A percentile compares a stretch with the other conserved stretches of the same genome.
Conservation (phyloP, 2,888 invertebrate genomes). For the Xanthia togata region DNA sequence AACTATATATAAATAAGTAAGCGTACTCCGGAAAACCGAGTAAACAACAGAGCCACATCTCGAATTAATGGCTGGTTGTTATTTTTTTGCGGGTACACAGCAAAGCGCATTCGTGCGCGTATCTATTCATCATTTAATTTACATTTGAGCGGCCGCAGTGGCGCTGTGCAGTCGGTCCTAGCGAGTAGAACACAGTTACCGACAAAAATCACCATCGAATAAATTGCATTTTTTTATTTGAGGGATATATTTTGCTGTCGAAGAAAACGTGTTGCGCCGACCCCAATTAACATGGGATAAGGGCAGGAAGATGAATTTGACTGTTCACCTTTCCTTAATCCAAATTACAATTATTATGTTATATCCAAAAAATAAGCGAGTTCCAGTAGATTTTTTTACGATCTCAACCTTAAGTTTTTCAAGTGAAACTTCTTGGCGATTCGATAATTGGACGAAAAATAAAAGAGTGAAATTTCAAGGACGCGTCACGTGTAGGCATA, state of each 20-base stretch:
- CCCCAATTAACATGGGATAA: no score
- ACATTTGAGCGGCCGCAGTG: slow-evolving; percentile 82
- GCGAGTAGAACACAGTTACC: slow-evolving; percentile 16
- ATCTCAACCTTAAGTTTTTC: no score
- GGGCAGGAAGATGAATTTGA: no score
- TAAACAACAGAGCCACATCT: slow-evolving; percentile 71
- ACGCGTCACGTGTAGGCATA: not conserved
- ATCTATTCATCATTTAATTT: slow-evolving; percentile 89
- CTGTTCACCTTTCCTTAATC: not conserved
- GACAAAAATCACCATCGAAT: slow-evolving; percentile 18
- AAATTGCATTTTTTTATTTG: not conserved
- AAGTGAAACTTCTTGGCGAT: not conserved
- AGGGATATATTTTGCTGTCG: not conserved
- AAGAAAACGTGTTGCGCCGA: no score
- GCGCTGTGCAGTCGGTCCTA: slow-evolving; percentile 66
- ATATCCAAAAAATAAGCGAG: not conserved
- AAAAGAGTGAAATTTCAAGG: not conserved
- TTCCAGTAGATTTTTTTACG: not conserved
- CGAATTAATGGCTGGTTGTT: slow-evolving; percentile 79
- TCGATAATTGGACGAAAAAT: not conserved
- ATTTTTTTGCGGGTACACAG: slow-evolving; percentile 77
- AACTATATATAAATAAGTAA: slow-evolving; percentile 61
- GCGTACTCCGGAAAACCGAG: slow-evolving; percentile 56
- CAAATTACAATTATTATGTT: not conserved
- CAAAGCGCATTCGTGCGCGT: slow-evolving; percentile 82